phyloP scores from a whole-genome alignment of 2,888 invertebrate genomes.

The Cosmia pyralina region DNA sequence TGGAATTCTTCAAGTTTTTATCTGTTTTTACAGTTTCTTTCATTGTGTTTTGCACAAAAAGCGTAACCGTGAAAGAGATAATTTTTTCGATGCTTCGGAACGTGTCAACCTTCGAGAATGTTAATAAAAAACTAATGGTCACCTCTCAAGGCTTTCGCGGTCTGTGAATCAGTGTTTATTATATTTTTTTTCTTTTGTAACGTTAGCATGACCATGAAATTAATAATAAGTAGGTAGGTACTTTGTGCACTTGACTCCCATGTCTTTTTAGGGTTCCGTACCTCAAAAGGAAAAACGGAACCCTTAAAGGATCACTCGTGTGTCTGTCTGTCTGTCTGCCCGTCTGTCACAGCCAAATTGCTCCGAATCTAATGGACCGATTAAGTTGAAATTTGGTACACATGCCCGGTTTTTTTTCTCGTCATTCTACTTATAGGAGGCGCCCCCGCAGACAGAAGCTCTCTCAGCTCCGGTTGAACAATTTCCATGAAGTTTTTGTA shows the following conservation, averaged over 20 bases:
- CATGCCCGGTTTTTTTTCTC: too few species aligned
- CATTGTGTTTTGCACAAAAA: constrained; percentile 44
- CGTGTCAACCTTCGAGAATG: constrained; percentile 57
- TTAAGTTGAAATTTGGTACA: too few species aligned
- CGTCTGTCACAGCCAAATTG: too few species aligned
- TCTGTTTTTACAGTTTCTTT: constrained; percentile 29
- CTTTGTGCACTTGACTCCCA: not conserved
- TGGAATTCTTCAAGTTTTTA: constrained; percentile 25
- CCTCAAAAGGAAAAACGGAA: too few species aligned
- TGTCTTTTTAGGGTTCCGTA: too few species aligned
- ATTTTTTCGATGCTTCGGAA: constrained; percentile 32
- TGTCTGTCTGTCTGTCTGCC: too few species aligned
- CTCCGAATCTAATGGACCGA: too few species aligned
- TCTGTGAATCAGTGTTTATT: constrained; percentile 51
- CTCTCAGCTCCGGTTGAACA: not conserved
- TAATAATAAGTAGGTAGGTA: not conserved
- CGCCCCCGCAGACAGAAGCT: not conserved
- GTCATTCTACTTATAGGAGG: not conserved
- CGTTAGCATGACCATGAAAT: constrained; percentile 30
- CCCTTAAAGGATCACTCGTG: too few species aligned
- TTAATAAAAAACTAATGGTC: constrained; percentile 58
- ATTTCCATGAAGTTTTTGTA: not conserved
- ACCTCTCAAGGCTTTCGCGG: constrained; percentile 54
- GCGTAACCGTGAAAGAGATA: constrained; percentile 36
- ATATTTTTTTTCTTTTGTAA: constrained; percentile 38